phyloP scores from a whole-genome alignment of 2,797 vertebrate genomes.

The Enteromius afrohamiltoni region DNA sequence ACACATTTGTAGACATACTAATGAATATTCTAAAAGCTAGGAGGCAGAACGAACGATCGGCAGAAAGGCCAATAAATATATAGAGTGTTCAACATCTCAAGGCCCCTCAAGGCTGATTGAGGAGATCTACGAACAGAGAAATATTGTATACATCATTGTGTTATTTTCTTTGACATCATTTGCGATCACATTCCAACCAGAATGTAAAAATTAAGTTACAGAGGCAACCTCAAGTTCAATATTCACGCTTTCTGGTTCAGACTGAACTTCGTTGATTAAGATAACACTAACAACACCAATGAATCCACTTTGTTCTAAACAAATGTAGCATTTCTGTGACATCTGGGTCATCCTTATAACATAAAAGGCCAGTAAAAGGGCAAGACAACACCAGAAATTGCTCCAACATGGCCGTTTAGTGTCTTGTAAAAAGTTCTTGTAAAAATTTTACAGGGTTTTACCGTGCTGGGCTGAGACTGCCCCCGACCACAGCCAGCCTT shows the following conservation, averaged over 20 bases:
- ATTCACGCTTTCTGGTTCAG: not conserved
- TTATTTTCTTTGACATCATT: slow-evolving; percentile 14
- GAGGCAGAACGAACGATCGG: not conserved
- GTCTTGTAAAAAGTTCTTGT: slow-evolving; percentile 70
- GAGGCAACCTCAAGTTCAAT: not conserved
- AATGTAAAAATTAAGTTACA: not conserved
- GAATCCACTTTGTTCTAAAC: slow-evolving; percentile 41
- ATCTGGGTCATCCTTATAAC: slow-evolving; percentile 53
- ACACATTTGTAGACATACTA: not conserved
- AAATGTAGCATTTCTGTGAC: slow-evolving; percentile 48
- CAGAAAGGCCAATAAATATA: not conserved
- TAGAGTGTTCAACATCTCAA: not conserved
- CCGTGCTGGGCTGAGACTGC: slow-evolving; percentile 51
- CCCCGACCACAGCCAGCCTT: slow-evolving; percentile 50
- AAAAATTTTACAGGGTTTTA: slow-evolving; percentile 65
- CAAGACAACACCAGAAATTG: slow-evolving; percentile 63
- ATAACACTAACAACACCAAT: slow-evolving; percentile 14
- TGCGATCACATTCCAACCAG: not conserved
- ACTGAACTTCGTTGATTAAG: not conserved
- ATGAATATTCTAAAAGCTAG: not conserved
- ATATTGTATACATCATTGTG: not conserved
- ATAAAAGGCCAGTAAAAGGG: slow-evolving; percentile 38
- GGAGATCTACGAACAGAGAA: not conserved
- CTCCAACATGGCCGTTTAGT: slow-evolving; percentile 63
- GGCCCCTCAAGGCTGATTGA: not conserved